Evolutionary conservation across 2,797 vertebrate species (phyloP).

Genomic region (Ptychadena robeensis): DNA sequence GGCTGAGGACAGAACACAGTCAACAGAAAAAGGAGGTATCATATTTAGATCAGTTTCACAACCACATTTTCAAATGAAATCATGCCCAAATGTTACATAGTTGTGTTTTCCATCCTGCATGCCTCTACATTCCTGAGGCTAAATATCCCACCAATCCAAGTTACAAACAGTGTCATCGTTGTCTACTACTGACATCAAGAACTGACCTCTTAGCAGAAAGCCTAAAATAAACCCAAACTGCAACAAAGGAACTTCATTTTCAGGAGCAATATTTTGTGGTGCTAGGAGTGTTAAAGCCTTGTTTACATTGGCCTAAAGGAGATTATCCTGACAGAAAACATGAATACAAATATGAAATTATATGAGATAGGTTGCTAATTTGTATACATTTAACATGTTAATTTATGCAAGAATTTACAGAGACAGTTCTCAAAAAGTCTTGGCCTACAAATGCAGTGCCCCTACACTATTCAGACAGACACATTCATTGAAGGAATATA

Average conservation of each 20-base stretch:
- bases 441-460: no score
- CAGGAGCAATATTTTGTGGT: neutral
- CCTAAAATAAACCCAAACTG: neutral
- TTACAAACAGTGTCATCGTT: neutral
- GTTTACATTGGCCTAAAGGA: neutral
- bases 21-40: no score
- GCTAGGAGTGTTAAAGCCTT: neutral
- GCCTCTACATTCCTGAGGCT: slow-evolving; percentile 41
- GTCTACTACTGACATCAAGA: slow-evolving; percentile 23
- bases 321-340: neutral
- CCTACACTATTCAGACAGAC: neutral
- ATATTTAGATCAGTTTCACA: no score
- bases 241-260: neutral
- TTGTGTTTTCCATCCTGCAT: neutral
- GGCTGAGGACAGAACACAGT: no score
- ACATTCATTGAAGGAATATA: no score
- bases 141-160: neutral
- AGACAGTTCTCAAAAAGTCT: no score
- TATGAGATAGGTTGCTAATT: no score
- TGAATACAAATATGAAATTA: no score
- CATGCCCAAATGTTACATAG: no score
- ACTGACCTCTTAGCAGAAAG: neutral
- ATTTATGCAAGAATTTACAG: no score
- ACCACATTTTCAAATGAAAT: no score
- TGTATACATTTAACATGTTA: no score